Conservation (phyloP, 2,888 invertebrate genomes). For the Emmelina monodactyla region DNA sequence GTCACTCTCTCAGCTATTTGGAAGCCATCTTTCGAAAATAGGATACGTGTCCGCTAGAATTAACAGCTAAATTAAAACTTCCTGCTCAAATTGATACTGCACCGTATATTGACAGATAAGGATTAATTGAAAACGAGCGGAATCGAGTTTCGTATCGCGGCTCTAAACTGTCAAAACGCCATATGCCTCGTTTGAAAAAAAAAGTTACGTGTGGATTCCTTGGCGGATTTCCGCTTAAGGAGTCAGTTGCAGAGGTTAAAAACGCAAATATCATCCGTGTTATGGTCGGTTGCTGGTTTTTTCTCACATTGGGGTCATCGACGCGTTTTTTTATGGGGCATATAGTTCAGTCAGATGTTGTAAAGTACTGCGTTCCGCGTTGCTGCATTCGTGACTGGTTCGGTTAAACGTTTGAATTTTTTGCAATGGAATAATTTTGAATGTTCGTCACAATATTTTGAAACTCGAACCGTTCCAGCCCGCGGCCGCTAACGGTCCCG, state of each 20-base stretch:
- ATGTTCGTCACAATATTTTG: slow-evolving; percentile 44
- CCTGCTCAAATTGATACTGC: slow-evolving; percentile 55
- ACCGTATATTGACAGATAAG: slow-evolving; percentile 49
- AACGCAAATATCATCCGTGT: no score
- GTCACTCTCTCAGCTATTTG: slow-evolving; percentile 37
- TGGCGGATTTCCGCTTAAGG: no score
- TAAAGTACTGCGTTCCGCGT: slow-evolving; percentile 30
- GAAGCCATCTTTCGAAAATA: slow-evolving; percentile 40
- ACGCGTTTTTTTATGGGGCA: no score
- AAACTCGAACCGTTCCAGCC: slow-evolving; percentile 31
- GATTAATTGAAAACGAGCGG: slow-evolving; percentile 59
- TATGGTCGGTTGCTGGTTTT: no score
- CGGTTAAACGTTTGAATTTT: slow-evolving; percentile 32
- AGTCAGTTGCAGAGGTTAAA: no score
- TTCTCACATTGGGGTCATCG: slow-evolving; percentile 47
- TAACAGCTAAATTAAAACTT: slow-evolving; percentile 60
- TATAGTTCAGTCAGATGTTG: slow-evolving; percentile 8
- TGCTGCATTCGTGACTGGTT: slow-evolving; percentile 32
- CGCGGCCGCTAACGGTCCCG: slow-evolving; percentile 27
- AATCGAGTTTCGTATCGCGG: slow-evolving; percentile 34
- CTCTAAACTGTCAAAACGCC: background rate
- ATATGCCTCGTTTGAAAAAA: no score
- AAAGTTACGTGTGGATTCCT: no score
- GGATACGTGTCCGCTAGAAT: slow-evolving; percentile 47
- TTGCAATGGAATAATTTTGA: slow-evolving; percentile 31